Evolutionary conservation across 2,797 vertebrate genomes (phyloP).

Genomic region (Buphagus erythrorhynchus): DNA sequence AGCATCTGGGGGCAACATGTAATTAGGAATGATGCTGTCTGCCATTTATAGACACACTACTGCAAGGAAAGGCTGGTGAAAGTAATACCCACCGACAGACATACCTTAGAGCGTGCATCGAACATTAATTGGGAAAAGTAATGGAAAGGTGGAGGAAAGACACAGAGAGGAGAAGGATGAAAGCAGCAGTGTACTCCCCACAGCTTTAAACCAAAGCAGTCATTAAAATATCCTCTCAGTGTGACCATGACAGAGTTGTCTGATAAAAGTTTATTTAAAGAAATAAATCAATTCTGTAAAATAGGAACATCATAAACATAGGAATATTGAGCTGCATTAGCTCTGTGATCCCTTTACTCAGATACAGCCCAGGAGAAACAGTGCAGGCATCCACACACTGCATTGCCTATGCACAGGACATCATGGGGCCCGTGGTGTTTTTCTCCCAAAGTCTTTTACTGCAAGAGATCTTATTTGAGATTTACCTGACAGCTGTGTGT

Average conservation of each 20-base stretch:
- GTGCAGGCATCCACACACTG: background rate
- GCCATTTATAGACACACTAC: slow-evolving; percentile 24
- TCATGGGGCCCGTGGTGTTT: background rate
- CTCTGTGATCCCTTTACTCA: background rate
- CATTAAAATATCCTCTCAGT: background rate
- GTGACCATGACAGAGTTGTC: background rate
- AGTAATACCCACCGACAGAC: slow-evolving; percentile 23
- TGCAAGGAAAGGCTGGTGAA: slow-evolving; percentile 24
- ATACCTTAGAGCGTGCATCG: background rate
- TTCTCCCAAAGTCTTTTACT: background rate
- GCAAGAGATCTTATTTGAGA: background rate
- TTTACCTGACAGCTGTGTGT: background rate
- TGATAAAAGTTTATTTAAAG: background rate
- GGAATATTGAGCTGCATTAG: background rate
- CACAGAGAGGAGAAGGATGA: background rate
- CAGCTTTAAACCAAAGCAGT: background rate
- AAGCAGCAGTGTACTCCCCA: background rate
- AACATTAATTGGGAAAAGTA: background rate
- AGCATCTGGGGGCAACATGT: slow-evolving; percentile 68
- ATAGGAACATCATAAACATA: background rate
- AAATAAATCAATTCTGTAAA: background rate
- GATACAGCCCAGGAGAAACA: background rate
- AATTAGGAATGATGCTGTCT: slow-evolving; percentile 54
- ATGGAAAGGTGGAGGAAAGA: background rate
- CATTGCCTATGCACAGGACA: background rate